A percentile compares a stretch with the other conserved stretches of the same genome.
Conservation (phyloP, 2,797 vertebrate species). For the Astyanax mexicanus region DNA sequence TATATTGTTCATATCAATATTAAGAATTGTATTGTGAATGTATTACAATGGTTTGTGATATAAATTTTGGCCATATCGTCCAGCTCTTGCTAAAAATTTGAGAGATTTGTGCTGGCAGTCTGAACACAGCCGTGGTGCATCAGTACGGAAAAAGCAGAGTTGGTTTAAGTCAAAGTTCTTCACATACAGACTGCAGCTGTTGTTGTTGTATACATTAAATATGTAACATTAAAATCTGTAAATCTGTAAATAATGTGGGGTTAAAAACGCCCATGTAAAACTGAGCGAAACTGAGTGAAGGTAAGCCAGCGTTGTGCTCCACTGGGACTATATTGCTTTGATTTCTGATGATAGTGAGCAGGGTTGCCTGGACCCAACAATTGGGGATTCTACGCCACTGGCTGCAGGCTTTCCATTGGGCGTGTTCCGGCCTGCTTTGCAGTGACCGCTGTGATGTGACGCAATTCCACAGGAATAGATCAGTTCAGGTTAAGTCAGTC, state of each 20-base stretch:
- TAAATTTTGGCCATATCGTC: no score
- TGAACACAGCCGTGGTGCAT: no score
- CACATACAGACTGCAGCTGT: conserved; percentile 48
- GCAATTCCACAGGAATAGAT: conserved; percentile 14
- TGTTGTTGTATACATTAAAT: conserved; percentile 38
- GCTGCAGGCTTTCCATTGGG: neutral
- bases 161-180: conserved; percentile 43
- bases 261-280: neutral
- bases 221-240: conserved; percentile 28
- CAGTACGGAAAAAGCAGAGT: conserved; percentile 46
- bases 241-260: neutral
- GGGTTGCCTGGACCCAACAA: conserved; percentile 37
- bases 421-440: conserved; percentile 15
- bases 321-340: conserved; percentile 77
- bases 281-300: conserved; percentile 25
- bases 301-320: conserved; percentile 42
- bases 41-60: no score
- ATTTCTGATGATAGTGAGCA: conserved; percentile 70
- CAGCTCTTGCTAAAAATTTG: no score
- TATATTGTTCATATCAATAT: no score
- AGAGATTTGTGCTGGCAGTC: no score
- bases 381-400: conserved; percentile 3
- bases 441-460: conserved; percentile 23
- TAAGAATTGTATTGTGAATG: no score
- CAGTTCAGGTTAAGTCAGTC: no score